Base-by-base conservation (phyloP, 1,140 invertebrate genomes). In the Goniozus legneri region DNA sequence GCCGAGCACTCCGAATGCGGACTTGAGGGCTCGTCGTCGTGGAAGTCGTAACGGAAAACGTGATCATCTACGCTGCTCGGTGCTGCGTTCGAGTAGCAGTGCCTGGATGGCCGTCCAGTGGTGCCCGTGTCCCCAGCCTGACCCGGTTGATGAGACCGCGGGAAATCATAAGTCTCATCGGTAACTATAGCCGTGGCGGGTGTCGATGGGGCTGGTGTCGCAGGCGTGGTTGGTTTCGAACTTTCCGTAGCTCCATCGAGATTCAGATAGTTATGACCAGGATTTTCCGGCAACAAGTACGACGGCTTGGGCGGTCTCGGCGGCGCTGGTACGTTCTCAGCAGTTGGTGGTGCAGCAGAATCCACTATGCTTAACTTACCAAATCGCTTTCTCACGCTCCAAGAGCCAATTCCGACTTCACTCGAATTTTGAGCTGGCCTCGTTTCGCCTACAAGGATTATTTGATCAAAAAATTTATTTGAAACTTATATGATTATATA, bases 251-350 rank as follows among this genome's bases (percentile, higher is more conserved):
- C 65, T 42, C 70, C 66, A 30, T 75, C 72, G 3, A 80, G 64
- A 62, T 81, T 80, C 54, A 81, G 65, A 67, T 84, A 81, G 64
- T 76, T 79, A 48, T 78, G 73, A 18, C 79, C 75, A 18, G 69
- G 65, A 57, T 66, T 73, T 47, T 60, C 78, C 22, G 64, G 52
- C 37, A 72, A 58, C 65, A 75, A 71, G 44, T 84, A 80, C n/a
- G 80, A 73, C 4, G 86, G 86, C 72, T 89, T 89, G 1, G 87
- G 87, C n/a, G 87, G 87, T 50, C 86, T 76, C 2, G 87, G 87
- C 7, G 87, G 86, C 10, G 83, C 81, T 15, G 67, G 60, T 32
- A 69, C 58, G 41, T 65, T 62, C 15, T 69, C 67, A 2, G 56
- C 52, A 36, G 48, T 30, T 24, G 61, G 55, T 22, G 54, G 52